Evolutionary conservation across 2,113 vertebrate species (phyloP), one percentile per base, ranked within the genome.

Genomic region (Austrofundulus limnaeus): DNA sequence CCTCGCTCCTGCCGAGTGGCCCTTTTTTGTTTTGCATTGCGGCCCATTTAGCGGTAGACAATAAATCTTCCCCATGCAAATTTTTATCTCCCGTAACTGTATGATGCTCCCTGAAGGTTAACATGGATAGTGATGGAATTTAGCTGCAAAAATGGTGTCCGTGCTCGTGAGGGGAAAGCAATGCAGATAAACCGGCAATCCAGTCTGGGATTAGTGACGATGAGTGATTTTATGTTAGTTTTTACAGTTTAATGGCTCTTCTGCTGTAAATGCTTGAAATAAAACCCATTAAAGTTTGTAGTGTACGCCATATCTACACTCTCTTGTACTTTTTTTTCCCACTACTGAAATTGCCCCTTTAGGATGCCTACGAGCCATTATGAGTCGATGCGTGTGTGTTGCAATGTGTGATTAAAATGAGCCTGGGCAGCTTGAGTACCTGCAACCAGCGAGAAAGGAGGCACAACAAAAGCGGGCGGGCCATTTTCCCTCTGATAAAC

Each of bases 401-500:
- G 24, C 38, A 34, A 43, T 21, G 66, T 11, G 67, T 69, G 67
- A 82, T 83, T 78, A 77, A 85, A 78, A 78, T 58, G 73, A 76
- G 67, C 58, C 50, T 61, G 31, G 49, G 53, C 61, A 45, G 85
- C 80, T 81, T 63, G 84, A 85, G 78, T 85, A 87, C 87, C 85
- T 86, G 82, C 78, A 38, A 67, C 68, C n/a, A 15, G 56, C 74
- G 63, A 68, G 66, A 62, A 85, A 84, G 80, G 72, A 87, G 71
- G 77, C 67, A 80, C 85, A 89, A 89, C 85, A 87, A 92, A 90
- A 92, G 78, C 84, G 3, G 62, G 68, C 70, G 75, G 87, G 80
- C 88, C 78, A 66, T 94, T 94, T 94, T 94, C 93, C 93, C 93
- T 94, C 94, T 83, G 87, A 88, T 89, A 89, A 95, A 96, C 95